Evolutionary conservation across 2,888 invertebrate species (phyloP).

Genomic region (Scrobipalpa atriplicella): DNA sequence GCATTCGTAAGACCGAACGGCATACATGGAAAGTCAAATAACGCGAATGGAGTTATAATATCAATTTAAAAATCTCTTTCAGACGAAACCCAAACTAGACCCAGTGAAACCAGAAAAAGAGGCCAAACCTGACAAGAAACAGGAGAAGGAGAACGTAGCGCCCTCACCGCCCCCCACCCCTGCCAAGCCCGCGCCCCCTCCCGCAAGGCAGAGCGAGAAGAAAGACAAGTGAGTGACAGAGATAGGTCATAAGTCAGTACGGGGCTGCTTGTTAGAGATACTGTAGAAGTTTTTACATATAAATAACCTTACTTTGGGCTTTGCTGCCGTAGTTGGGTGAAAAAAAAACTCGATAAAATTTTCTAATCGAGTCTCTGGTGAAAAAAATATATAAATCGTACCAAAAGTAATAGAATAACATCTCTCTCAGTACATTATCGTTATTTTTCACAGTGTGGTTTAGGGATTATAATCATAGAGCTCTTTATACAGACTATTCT

Average conservation of each 20-base stretch:
- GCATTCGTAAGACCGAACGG: too few species aligned
- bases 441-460: too few species aligned
- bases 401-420: too few species aligned
- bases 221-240: constrained; percentile 67
- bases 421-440: too few species aligned
- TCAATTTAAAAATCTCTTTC: constrained; percentile 25
- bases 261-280: constrained; percentile 1
- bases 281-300: background rate
- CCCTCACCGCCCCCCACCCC: constrained; percentile 69
- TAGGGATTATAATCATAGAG: too few species aligned
- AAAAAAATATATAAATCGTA: too few species aligned
- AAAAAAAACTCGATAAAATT: too few species aligned
- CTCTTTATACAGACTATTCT: too few species aligned
- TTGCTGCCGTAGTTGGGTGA: too few species aligned
- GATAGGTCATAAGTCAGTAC: background rate
- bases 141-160: constrained; percentile 78
- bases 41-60: too few species aligned
- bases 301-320: background rate
- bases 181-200: constrained; percentile 46
- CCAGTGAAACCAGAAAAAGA: constrained; percentile 63
- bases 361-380: too few species aligned
- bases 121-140: constrained; percentile 65
- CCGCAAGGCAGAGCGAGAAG: constrained; percentile 55
- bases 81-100: constrained; percentile 70
- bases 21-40: too few species aligned